Base-by-base conservation (phyloP, 2,113 vertebrate genomes). In the Sturnus vulgaris region DNA sequence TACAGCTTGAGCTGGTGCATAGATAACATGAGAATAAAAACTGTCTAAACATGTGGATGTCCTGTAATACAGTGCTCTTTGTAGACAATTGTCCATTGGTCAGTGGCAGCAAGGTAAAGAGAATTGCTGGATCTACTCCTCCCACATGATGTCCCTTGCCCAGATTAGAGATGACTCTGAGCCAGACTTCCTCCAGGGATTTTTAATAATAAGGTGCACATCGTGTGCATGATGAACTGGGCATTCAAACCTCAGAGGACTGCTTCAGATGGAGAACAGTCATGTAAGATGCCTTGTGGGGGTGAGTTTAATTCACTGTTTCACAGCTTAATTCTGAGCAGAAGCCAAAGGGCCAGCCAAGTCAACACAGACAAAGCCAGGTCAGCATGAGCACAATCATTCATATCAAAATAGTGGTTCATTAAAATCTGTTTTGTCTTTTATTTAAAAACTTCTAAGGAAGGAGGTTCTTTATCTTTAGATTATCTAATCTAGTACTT, bases 71-170 rank as follows among this genome's bases (percentile, higher is more conserved):
- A n/a, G 18, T 31, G 44, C 21, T 57, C 25, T 49, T 40, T n/a
- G 20, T 5, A 65, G 52, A 6, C 24, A 57, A n/a, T 10, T 7
- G 19, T 50, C 12, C 6, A 5, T 2, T 59, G 35, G 15, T 39
- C 66, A 61, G 7, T 21, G 12, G 7, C 23, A 35, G 5, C 11
- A 33, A 12, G 10, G 28, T 52, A 18, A 19, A 19, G 33, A 83
- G 13, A 80, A 42, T 0, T 87, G 3, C 30, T 59, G 27, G 2
- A 59, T 78, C 44, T 39, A 5, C n/a, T 53, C 30, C 27, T 70
- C 15, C 22, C n/a, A 21, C 7, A 4, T 0, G 2, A 50, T 47
- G 15, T 27, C 12, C 19, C 20, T 24, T 27, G 37, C 1, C 19
- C 15, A 27, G 13, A 13, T 25, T 46, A 17, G 18, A 33, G 55